Evolutionary conservation across 2,888 invertebrate genomes (phyloP), one percentile per base, ranked within the genome.

Genomic region (Phengaris arion): DNA sequence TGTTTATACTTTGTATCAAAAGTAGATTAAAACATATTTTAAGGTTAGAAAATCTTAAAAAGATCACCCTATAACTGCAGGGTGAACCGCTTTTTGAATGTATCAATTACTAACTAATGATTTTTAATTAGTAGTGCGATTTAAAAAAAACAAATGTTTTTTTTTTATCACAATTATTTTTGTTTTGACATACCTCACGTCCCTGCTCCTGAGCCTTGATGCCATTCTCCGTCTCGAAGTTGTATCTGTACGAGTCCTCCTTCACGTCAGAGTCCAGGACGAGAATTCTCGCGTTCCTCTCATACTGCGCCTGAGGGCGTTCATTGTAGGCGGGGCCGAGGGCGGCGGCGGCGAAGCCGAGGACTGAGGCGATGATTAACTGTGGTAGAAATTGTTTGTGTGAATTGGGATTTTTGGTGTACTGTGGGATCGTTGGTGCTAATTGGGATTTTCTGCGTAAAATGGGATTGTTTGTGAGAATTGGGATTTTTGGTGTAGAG

Each of bases 141-240:
- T 35, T 35, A 35, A 35, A 35, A 35, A 35, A 35, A 35, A 35
- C 2, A 35, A 3, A 4, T 35, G 2, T 1, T 35, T 4, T 12
- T 9, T 52, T 10, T 7, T 52, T 52, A 5, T 48, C 48, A 48
- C 1, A 8, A 52, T 4, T 59, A n/a, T 15, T n/a, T 15, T 59
- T 46, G 3, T 10, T 7, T 13, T 55, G 8, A 15, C 86, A 81
- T 81, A 93, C 93, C 91, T 93, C 92, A 78, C 80, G 90, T 0
- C 93, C 93, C 79, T 92, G 91, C 59, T 93, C 93, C 80, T 93
- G 91, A 79, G 90, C 93, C 78, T 92, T 92, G 81, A 93, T 93
- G 0, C 93, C 93, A 73, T 93, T 93, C 79, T 93, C 93, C 7
- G 93, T 93, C 81, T 93, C 93, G 64, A 85, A 93, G 86, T 87